These are phyloP conservation scores for Tipula lateralis DNA, from an alignment of 2,888 invertebrate genomes.

Conservation along the genomic window DNA sequence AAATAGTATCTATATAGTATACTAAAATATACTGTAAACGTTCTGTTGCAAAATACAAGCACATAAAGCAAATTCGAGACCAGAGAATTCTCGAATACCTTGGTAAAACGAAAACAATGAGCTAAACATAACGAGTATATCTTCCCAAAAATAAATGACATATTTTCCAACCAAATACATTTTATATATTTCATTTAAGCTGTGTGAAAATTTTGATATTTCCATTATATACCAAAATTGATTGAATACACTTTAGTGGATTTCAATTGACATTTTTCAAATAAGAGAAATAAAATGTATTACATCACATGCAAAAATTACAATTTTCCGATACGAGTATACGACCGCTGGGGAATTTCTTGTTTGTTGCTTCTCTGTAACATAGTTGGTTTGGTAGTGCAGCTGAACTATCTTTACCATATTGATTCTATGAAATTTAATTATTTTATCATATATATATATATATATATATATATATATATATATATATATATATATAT, in stretches of 20 bases:
- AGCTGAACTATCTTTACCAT: background rate
- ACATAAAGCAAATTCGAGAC: background rate
- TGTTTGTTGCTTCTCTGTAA: background rate
- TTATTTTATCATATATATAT: background rate
- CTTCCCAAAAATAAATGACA: background rate
- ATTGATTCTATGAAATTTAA: background rate
- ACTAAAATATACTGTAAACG: background rate
- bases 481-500: background rate
- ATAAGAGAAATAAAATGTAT: background rate
- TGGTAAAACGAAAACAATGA: background rate
- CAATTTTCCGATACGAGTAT: background rate
- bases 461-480: background rate
- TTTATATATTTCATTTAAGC: background rate
- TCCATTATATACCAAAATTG: background rate
- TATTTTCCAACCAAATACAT: background rate
- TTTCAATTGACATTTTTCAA: background rate
- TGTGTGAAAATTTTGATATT: slow-evolving; percentile 11
- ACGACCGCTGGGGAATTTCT: background rate
- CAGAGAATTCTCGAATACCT: background rate
- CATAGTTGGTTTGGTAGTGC: background rate
- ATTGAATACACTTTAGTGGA: slow-evolving; percentile 19
- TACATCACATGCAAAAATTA: background rate
- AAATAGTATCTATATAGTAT: background rate
- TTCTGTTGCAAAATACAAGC: background rate
- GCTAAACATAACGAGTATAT: background rate